Conservation (phyloP, 2,113 vertebrate genomes). For the Xiphias gladius region DNA sequence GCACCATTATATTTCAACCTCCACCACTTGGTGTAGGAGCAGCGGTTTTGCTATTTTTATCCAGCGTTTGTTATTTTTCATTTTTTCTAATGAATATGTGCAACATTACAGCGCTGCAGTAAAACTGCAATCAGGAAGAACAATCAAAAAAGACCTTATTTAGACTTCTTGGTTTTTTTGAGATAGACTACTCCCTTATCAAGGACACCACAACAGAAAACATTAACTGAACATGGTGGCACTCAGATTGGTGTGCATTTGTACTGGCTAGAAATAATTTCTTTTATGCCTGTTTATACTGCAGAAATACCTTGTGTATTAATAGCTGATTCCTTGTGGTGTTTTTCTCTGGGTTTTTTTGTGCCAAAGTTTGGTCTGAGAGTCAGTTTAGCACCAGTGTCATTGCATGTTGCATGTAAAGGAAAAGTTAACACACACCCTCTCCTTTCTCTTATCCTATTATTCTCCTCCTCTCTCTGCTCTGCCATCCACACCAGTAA, state of each 20-base stretch:
- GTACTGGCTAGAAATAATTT: slow-evolving; percentile 31
- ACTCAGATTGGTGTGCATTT: slow-evolving; percentile 20
- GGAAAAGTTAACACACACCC: slow-evolving; percentile 93
- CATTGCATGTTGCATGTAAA: slow-evolving; percentile 95
- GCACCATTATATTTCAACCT: slow-evolving; percentile 38
- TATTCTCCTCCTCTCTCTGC: slow-evolving; percentile 87
- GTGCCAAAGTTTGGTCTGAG: slow-evolving; percentile 48
- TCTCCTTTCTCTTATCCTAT: slow-evolving; percentile 90
- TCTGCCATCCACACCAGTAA: slow-evolving; percentile 96
- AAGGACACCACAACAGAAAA: slow-evolving; percentile 53
- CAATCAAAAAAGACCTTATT: slow-evolving; percentile 44
- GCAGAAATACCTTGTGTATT: slow-evolving; percentile 29
- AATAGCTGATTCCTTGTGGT: slow-evolving; percentile 48
- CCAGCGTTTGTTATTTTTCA: slow-evolving; percentile 57
- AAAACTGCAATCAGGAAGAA: slow-evolving; percentile 60
- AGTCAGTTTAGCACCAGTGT: slow-evolving; percentile 80
- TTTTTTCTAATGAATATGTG: slow-evolving; percentile 57
- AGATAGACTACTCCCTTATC: slow-evolving; percentile 47
- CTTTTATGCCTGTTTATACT: slow-evolving; percentile 27
- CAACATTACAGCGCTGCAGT: slow-evolving; percentile 48
- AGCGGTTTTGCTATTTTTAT: slow-evolving; percentile 37
- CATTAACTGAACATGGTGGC: slow-evolving; percentile 26
- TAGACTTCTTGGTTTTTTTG: slow-evolving; percentile 60
- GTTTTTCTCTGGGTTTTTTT: slow-evolving; percentile 51
- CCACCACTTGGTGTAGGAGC: slow-evolving; percentile 2